Conservation (phyloP, 2,797 vertebrate species). For the Myoxocephalus aenaeus region DNA sequence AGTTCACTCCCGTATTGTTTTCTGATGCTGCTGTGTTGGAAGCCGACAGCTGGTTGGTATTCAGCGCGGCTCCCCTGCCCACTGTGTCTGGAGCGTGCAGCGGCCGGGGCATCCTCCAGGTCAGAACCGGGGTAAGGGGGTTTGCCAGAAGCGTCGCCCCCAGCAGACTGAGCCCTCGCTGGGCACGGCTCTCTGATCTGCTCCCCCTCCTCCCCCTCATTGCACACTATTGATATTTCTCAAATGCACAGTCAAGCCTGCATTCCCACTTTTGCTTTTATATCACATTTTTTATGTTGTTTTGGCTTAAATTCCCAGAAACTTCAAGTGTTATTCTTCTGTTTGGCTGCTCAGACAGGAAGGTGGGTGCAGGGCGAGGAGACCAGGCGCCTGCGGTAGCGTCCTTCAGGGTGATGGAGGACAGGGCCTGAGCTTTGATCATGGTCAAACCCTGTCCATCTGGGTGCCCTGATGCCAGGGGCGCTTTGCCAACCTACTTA, state of each 20-base stretch:
- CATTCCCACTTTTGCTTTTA: slow-evolving; percentile 59
- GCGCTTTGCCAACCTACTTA: slow-evolving; percentile 76
- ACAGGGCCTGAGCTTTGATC: slow-evolving; percentile 77
- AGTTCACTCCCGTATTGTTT: slow-evolving; percentile 54
- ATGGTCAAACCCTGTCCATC: slow-evolving; percentile 78
- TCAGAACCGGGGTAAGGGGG: slow-evolving; percentile 82
- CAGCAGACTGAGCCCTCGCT: slow-evolving; percentile 83
- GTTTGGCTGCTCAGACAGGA: slow-evolving; percentile 40
- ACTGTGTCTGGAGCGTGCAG: slow-evolving; percentile 70
- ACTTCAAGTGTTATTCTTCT: slow-evolving; percentile 47
- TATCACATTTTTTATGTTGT: slow-evolving; percentile 65
- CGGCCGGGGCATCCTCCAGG: slow-evolving; percentile 77
- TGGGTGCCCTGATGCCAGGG: slow-evolving; percentile 78
- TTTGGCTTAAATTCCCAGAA: slow-evolving; percentile 57
- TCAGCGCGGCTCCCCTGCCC: slow-evolving; percentile 59
- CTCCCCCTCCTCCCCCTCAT: slow-evolving; percentile 56
- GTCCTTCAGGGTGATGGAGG: slow-evolving; percentile 80
- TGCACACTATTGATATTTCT: slow-evolving; percentile 76
- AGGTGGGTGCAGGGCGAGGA: slow-evolving; percentile 24
- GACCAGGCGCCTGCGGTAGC: slow-evolving; percentile 50
- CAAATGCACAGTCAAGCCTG: slow-evolving; percentile 63
- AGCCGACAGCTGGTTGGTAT: slow-evolving; percentile 74
- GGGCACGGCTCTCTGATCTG: slow-evolving; percentile 81
- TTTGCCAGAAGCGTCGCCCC: slow-evolving; percentile 85
- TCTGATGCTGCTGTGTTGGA: slow-evolving; percentile 48